Evolutionary conservation across 2,888 invertebrate species (phyloP).

Genomic region (Drosophila affinis): DNA sequence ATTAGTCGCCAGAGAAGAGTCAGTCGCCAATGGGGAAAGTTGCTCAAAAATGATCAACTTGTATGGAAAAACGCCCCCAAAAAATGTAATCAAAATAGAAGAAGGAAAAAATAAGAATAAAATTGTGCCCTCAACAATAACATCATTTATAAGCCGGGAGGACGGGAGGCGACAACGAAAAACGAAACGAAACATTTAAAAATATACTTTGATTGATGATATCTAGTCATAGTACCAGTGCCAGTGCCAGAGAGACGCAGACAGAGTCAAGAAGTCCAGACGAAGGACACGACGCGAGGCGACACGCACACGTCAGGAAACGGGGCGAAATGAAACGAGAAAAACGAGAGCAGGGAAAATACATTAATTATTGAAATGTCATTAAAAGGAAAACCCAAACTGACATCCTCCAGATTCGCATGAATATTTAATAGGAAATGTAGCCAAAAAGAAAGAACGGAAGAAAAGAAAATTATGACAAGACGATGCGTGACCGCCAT

Average conservation of each 20-base stretch:
- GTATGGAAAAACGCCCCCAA: conserved; percentile 52
- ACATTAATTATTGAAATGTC: conserved; percentile 83
- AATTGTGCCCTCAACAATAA: conserved; percentile 38
- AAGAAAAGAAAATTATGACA: conserved; percentile 63
- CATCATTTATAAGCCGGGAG: conserved; percentile 72
- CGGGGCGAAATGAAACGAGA: conserved; percentile 10
- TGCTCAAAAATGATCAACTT: conserved; percentile 47
- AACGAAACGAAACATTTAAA: conserved; percentile 65
- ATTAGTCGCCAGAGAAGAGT: conserved; percentile 35
- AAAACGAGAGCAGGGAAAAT: conserved; percentile 64
- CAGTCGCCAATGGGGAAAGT: conserved; percentile 4
- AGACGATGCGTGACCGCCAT: conserved; percentile 74
- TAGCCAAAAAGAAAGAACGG: conserved; percentile 3
- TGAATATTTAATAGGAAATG: conserved; percentile 72
- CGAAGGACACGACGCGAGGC: conserved; percentile 71
- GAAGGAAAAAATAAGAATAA: conserved; percentile 36
- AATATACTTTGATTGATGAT: conserved; percentile 72
- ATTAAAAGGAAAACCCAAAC: conserved; percentile 68
- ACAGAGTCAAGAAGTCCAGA: conserved; percentile 54
- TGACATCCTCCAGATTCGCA: conserved; percentile 72
- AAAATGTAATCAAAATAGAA: conserved; percentile 47
- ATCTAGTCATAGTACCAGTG: conserved; percentile 30
- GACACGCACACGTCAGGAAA: conserved; percentile 65
- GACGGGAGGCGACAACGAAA: conserved; percentile 55
- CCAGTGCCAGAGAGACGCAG: too few relatives aligned